Evolutionary conservation across 2,113 vertebrate genomes (phyloP).

Genomic region (Oreochromis aureus): DNA sequence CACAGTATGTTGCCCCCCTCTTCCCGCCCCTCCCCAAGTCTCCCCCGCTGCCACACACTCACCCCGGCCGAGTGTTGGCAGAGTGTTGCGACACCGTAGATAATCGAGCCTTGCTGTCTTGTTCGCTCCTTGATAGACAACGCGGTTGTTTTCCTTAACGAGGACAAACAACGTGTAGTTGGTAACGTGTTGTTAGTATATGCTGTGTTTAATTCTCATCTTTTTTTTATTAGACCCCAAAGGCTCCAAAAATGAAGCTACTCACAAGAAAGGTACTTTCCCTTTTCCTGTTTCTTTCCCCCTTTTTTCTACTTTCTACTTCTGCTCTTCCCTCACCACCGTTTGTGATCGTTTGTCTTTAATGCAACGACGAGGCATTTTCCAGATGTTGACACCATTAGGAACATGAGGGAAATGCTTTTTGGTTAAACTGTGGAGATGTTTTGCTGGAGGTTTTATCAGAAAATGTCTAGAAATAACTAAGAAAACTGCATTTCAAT

Average conservation of each 20-base stretch:
- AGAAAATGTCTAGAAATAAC: neutral
- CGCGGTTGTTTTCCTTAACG: constrained; percentile 68
- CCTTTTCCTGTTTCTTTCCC: constrained; percentile 45
- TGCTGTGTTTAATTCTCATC: constrained; percentile 80
- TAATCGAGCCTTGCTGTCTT: constrained; percentile 69
- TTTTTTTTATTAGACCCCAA: constrained; percentile 82
- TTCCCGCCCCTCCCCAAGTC: constrained; percentile 1
- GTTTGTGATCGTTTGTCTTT: constrained; percentile 7
- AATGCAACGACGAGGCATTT: constrained; percentile 8
- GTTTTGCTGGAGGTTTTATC: constrained; percentile 13
- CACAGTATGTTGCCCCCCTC: constrained; percentile 60
- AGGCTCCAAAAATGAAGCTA: constrained; percentile 80
- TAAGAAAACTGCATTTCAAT: neutral
- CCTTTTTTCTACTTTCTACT: neutral
- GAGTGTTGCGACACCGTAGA: constrained; percentile 54
- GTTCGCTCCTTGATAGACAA: constrained; percentile 54
- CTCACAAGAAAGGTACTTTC: constrained; percentile 82
- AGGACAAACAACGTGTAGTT: constrained; percentile 64
- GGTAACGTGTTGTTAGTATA: constrained; percentile 68
- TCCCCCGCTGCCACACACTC: constrained; percentile 65
- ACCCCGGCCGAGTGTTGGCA: constrained; percentile 67
- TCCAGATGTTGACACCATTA: neutral
- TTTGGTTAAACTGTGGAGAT: neutral
- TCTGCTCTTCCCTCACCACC: constrained; percentile 21
- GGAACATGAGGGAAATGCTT: neutral